Evolutionary conservation across 2,113 vertebrate genomes (phyloP), one percentile per base, ranked within the genome.

Genomic region (Ramphastos sulfuratus): DNA sequence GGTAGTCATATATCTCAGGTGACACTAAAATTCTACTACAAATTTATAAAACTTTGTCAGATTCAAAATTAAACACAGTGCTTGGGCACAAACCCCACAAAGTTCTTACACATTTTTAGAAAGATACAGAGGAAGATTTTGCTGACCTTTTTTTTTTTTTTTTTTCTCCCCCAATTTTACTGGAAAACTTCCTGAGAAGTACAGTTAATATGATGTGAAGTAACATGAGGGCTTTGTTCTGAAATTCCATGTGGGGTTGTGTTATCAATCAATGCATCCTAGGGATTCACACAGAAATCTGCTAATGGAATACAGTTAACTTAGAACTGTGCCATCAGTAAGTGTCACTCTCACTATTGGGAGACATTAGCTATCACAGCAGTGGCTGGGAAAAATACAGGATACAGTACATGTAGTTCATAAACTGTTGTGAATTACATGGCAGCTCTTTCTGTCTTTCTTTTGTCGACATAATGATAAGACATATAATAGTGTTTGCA

Each of bases 361-460:
- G 94, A 96, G 82, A 87, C 89, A 85, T 95, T 91, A 95, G 82
- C 87, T 93, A 91, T 93, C 91, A 94, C 91, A 96, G 94, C 93
- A 94, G 87, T 93, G 54, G 50, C 61, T 88, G 73, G 39, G 69
- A 92, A 92, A 94, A 93, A 81, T 69, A 81, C 54, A 75, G 60
- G 81, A 52, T 56, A 77, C 13, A 75, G 70, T 35, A 72, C 31
- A 31, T 33, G 79, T 28, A 91, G 58, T 88, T 95, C 93, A 88
- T 88, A 94, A 92, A 90, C 73, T 81, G 58, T 91, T 92, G 70
- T 92, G 94, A 95, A 91, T 91, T 94, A 80, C 59, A 65, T 83
- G 76, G 65, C 60, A 81, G 69, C 18, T 94, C 46, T 72, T 83
- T 71, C 69, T 90, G 75, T 39, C 23, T 96, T 87, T 73, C 69